Evolutionary conservation across 2,888 invertebrate species (phyloP).

Genomic region (Nebria brevicollis): DNA sequence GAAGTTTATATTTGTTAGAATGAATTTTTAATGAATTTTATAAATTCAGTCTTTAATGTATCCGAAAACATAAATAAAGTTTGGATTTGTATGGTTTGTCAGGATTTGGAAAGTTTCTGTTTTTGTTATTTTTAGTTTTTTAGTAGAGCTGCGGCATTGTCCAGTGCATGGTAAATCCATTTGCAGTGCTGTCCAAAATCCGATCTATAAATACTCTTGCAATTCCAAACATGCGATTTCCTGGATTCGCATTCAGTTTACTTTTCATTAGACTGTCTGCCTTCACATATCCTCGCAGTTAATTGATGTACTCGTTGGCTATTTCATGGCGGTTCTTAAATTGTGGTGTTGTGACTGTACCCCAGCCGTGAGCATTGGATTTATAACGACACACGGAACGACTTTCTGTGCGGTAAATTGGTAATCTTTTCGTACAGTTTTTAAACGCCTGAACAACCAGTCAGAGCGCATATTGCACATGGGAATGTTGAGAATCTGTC

Average conservation of each 20-base stretch:
- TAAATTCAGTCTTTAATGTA: not conserved
- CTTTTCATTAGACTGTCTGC: slow-evolving; percentile 10
- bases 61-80: not conserved
- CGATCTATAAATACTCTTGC: slow-evolving; percentile 34
- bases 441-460: slow-evolving; percentile 44
- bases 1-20: not conserved
- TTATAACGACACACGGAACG: slow-evolving; percentile 57
- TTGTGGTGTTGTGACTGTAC: slow-evolving; percentile 25
- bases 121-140: not conserved
- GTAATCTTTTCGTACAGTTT: slow-evolving; percentile 54
- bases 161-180: not conserved
- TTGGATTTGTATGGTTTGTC: not conserved
- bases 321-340: slow-evolving; percentile 25
- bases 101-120: not conserved
- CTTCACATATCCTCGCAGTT: slow-evolving; percentile 35
- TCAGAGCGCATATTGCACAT: slow-evolving; percentile 54
- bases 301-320: slow-evolving; percentile 38
- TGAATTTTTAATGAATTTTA: not conserved
- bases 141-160: not conserved
- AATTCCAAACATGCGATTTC: slow-evolving; percentile 39
- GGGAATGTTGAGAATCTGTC: slow-evolving; percentile 60
- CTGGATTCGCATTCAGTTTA: slow-evolving; percentile 16
- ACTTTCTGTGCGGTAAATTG: slow-evolving; percentile 61
- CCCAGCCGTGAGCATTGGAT: slow-evolving; percentile 51
- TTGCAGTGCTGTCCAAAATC: not conserved